Evolutionary conservation across 1,140 invertebrate genomes (phyloP).

Genomic region (Drosophila pseudoananassae): DNA sequence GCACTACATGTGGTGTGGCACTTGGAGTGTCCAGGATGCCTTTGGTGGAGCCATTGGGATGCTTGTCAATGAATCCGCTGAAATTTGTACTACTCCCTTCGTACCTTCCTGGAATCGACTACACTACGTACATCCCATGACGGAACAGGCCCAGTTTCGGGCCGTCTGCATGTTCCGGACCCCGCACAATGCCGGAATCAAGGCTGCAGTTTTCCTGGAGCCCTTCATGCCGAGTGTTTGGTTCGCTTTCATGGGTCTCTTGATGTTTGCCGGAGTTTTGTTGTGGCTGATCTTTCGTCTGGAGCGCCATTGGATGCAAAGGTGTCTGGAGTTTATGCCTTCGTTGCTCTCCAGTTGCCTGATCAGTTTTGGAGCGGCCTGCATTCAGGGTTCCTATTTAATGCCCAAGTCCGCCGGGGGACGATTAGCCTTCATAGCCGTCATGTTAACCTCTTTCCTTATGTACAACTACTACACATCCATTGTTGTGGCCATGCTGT

Average conservation of each 20-base stretch:
- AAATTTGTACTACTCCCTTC: constrained; percentile 55
- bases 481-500: constrained; percentile 70
- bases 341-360: constrained; percentile 66
- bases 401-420: constrained; percentile 68
- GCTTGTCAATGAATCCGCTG: constrained; percentile 50
- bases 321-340: constrained; percentile 55
- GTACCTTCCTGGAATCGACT: constrained; percentile 59
- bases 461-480: constrained; percentile 83
- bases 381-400: constrained; percentile 70
- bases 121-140: constrained; percentile 38
- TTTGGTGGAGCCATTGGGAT: constrained; percentile 67
- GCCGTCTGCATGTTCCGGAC: constrained; percentile 80
- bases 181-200: constrained; percentile 68
- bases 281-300: constrained; percentile 66
- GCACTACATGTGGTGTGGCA: constrained; percentile 38
- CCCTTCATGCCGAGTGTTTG: constrained; percentile 72
- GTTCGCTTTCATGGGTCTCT: constrained; percentile 52
- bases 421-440: constrained; percentile 63
- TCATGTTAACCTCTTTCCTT: constrained; percentile 72
- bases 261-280: constrained; percentile 52
- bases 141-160: constrained; percentile 57
- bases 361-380: constrained; percentile 72
- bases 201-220: constrained; percentile 63
- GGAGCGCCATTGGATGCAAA: constrained; percentile 48
- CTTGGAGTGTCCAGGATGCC: constrained; percentile 66